Base-by-base conservation (phyloP, 2,113 vertebrate genomes). In the Megaceryle maxima region DNA sequence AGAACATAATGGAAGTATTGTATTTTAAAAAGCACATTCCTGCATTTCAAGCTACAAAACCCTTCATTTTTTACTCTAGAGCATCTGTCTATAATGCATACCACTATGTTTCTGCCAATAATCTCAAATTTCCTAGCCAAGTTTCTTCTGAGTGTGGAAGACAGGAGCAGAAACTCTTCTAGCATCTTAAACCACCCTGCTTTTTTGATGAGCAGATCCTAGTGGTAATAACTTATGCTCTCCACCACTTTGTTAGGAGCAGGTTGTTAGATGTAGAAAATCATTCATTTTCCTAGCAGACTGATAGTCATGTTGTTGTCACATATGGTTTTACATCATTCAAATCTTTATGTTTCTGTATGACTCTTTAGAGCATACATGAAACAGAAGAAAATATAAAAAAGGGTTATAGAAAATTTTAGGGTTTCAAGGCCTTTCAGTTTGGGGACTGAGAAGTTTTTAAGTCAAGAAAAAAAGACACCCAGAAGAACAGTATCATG, bases 401-500 rank as follows among this genome's bases (percentile, higher is more conserved):
- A 74, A 70, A 78, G 0, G 0, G 33, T 67, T 9, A 35, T 20
- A 56, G 10, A 85, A 89, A 68, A 56, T 43, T 17, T 68, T 28
- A 67, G 13, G 7, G 21, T 44, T 75, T 59, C 39, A 39, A 5
- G 2, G 10, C 12, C 21, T 56, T 94, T 56, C 48, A 17, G 6
- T 46, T 17, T 76, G 19, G 24, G 6, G 1, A 39, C 3, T 63
- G 9, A 10, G 5, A 70, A 79, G 5, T 4, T 70, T 33, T 79
- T n/a, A 55, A 90, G 10, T 57, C 11, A 28, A 77, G 59, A 24
- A 46, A 48, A 70, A 70, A 50, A 72, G 17, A 28, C 14, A 77
- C 4, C 16, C 6, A 6, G 7, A 1, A 1, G 16, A 85, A 83
- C 21, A 57, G 13, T 26, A 13, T 53, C 25, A 57, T 2, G 2